Percentiles rank a stretch among this genome's conserved stretches.
These are phyloP conservation scores for Oncorhynchus masou DNA, from an alignment of 2,113 vertebrate genomes.

Conservation along the genomic window DNA sequence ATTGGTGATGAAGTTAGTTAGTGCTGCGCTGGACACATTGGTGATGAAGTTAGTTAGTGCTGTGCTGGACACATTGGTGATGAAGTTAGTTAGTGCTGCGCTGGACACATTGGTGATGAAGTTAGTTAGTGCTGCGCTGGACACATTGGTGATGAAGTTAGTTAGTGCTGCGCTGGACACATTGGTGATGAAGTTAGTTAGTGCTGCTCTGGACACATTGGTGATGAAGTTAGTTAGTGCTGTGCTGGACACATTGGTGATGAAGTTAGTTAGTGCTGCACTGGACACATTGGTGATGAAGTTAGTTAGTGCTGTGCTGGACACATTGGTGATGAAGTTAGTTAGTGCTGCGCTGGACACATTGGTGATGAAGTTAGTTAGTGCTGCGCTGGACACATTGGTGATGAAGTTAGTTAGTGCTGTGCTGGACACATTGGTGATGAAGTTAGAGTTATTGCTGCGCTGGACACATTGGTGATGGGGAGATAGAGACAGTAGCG, in stretches of 20 bases:
- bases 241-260: too few species aligned
- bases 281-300: background rate
- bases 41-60: background rate
- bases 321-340: background rate
- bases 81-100: too few species aligned
- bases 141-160: background rate
- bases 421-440: background rate
- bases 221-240: background rate
- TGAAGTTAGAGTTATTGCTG: constrained; percentile 1
- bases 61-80: background rate
- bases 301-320: too few species aligned
- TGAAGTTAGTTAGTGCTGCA: background rate
- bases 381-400: too few species aligned
- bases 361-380: background rate
- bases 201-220: background rate
- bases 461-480: background rate
- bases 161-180: too few species aligned
- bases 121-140: background rate
- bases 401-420: constrained; percentile 1
- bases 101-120: background rate
- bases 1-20: background rate
- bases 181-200: background rate
- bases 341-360: background rate
- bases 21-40: too few species aligned
- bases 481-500: background rate